Base-by-base conservation (phyloP, 2,113 vertebrate genomes). In the Antennarius striatus region DNA sequence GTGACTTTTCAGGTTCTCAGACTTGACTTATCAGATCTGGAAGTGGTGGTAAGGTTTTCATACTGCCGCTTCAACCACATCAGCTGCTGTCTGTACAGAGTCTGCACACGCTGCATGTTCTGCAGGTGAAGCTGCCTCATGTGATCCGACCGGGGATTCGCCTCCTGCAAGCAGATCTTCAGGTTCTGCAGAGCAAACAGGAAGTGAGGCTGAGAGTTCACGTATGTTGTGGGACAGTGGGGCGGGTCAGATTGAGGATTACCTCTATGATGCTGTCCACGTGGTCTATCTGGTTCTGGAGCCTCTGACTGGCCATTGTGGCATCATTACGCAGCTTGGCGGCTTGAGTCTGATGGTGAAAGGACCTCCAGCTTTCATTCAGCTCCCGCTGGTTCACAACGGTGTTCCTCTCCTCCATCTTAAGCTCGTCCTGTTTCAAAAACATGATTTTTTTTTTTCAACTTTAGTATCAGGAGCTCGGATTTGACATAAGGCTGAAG, bases 331-430 rank as follows among this genome's bases (percentile, higher is more conserved):
- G 47, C n/a, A 79, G 75, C 61, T 86, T 72, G 0, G 10, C 10
- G 0, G n/a, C 51, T 8, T 48, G 62, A 1, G 56, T 51, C 46
- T 66, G 74, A 4, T 72, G 79, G 0, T 86, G 82, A 0, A 62
- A 48, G 0, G 56, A 4, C 40, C 82, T 64, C 88, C 88, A 90
- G n/a, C 40, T 42, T 0, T 84, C 72, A 1, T 32, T 61, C 0
- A 88, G 42, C 82, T 86, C 82, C 58, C 73, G 58, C 58, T 63
- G 45, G 22, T 22, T 22, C 22, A 22, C 1, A 22, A 22, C 22
- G 22, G 22, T 22, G 73, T 90, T 85, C n/a, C 3, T 82, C 71
- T 88, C 53, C 56, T 90, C 86, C 64, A 53, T 80, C 84, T 82
- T 77, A 30, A 90, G 16, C 68, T 88, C 86, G 77, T 88, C 86